These are phyloP conservation scores for Julus scanicus DNA, from an alignment of 2,888 invertebrate species.

Conservation along the genomic window DNA sequence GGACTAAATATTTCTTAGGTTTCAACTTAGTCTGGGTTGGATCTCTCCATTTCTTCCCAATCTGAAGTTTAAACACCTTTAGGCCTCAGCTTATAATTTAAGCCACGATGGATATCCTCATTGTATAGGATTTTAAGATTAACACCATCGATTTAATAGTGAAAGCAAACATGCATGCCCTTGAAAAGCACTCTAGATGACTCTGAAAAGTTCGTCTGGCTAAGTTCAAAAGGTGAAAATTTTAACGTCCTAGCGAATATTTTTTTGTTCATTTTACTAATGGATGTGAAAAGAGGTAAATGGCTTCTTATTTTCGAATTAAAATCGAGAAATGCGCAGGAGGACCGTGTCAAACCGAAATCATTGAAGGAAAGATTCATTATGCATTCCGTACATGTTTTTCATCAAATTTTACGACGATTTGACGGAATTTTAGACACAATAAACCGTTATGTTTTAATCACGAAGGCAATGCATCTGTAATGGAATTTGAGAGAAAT, in stretches of 20 bases:
- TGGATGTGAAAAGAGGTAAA: neutral
- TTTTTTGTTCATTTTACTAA: neutral
- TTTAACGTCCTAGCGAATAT: neutral
- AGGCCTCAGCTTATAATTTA: too few species aligned
- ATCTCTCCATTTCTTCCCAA: too few species aligned
- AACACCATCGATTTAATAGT: neutral
- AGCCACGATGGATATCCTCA: too few species aligned
- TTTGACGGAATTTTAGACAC: neutral
- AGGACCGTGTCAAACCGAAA: neutral
- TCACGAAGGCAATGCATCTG: neutral
- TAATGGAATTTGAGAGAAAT: neutral
- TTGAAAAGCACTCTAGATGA: neutral
- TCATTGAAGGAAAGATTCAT: neutral
- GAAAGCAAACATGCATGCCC: neutral
- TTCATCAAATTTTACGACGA: neutral
- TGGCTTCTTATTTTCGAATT: neutral
- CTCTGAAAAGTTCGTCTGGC: neutral
- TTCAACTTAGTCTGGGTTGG: too few species aligned
- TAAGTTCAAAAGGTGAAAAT: neutral
- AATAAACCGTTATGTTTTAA: constrained; percentile 10
- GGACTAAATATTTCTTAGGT: too few species aligned
- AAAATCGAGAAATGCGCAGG: neutral
- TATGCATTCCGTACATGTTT: neutral
- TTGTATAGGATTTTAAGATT: too few species aligned
- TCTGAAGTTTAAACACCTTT: too few species aligned